phyloP scores from a whole-genome alignment of 64 coral and sea anemone genomes.

The Stichodactyla mertensii region DNA sequence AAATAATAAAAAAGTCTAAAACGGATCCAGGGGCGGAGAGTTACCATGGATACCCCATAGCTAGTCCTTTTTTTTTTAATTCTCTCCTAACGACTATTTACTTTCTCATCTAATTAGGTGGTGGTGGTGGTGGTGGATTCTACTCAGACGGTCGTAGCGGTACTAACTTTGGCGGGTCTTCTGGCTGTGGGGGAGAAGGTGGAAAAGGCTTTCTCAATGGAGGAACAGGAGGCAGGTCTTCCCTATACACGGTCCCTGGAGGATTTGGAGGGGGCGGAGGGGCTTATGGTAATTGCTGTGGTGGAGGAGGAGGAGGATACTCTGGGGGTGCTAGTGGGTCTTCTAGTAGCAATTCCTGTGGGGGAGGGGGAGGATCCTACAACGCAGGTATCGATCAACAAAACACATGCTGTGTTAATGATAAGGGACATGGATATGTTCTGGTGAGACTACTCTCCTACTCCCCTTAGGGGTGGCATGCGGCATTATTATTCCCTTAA shows the following conservation, averaged over 20 bases:
- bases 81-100: too few relatives aligned
- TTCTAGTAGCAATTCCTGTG: not conserved
- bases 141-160: too few relatives aligned
- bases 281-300: not conserved
- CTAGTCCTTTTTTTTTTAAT: too few relatives aligned
- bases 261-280: slow-evolving; percentile 39
- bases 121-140: too few relatives aligned
- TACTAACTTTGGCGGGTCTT: too few relatives aligned
- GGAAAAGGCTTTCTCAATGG: slow-evolving; percentile 20
- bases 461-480: not conserved
- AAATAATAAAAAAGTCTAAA: too few relatives aligned
- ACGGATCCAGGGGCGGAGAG: too few relatives aligned
- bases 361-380: slow-evolving; percentile 27
- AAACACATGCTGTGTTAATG: slow-evolving; percentile 20
- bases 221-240: slow-evolving; percentile 20
- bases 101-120: too few relatives aligned
- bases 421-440: slow-evolving; percentile 22
- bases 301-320: slow-evolving; percentile 31
- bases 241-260: not conserved
- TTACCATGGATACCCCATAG: too few relatives aligned
- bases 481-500: too few relatives aligned
- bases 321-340: slow-evolving; percentile 38
- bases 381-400: slow-evolving; percentile 8
- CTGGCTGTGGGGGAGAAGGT: not conserved
- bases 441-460: not conserved